Base-by-base conservation (phyloP, 2,113 vertebrate species). In the Rallus limicola region DNA sequence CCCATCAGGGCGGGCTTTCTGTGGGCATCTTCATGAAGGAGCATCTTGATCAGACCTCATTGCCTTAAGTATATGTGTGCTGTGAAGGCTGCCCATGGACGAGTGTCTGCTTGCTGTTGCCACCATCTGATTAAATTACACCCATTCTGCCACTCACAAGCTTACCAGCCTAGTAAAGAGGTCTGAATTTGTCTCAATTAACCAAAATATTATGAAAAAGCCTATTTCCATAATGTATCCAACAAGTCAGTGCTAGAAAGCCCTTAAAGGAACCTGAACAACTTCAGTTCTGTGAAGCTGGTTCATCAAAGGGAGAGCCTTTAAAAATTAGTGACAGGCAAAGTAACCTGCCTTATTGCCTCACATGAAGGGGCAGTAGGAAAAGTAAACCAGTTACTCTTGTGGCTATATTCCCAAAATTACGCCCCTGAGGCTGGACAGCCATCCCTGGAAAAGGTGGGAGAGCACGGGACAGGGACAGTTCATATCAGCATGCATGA, bases 31-130 rank as follows among this genome's bases (percentile, higher is more conserved):
- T 17, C 40, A 16, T 4, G 42, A 68, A 82, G 21, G 9, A n/a
- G 23, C 4, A 36, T 33, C 28, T 65, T 68, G 28, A 25, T 33
- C 50, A 74, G 63, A 56, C 1, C 4, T 3, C 20, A 36, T 62
- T 12, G 9, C 4, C 67, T 44, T 0, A 5, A 63, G 26, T 9
- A 28, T 33, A 13, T 1, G 1, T 17, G 13, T 28, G 48, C 34
- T 79, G 44, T 1, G 5, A 59, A 72, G 23, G 13, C 38, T 80
- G 55, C 5, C 25, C 0, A 1, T 28, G 48, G 21, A 34, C 0
- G 0, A 80, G 14, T 55, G 11, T 83, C 34, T 40, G 7, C 19
- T 25, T 63, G 29, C n/a, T 33, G 75, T 67, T 52, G 26, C 33
- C 48, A 76, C 11, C 2, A 6, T 9, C 34, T 88, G 29, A 36